phyloP scores from a whole-genome alignment of 2,888 invertebrate species.

The Bombylius major region DNA sequence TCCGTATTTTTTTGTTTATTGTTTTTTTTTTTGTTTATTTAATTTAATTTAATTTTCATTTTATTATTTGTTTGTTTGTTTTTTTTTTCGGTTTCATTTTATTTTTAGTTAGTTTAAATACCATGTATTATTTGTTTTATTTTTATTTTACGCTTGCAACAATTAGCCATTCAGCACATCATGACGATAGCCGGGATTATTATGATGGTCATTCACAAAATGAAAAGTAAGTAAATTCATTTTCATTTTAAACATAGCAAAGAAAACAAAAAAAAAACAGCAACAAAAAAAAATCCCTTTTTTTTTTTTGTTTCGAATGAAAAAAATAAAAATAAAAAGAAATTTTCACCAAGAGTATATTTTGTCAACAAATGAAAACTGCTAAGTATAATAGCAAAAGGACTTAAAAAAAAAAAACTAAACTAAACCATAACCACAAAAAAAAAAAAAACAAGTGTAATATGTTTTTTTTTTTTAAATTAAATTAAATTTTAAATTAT shows the following conservation, averaged over 20 bases:
- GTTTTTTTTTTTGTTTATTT: background rate
- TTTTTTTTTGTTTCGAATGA: background rate
- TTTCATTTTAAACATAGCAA: background rate
- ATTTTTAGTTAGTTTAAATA: background rate
- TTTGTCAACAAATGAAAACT: too few relatives aligned
- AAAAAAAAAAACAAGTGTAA: too few relatives aligned
- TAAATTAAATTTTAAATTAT: too few relatives aligned
- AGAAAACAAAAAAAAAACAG: too few relatives aligned
- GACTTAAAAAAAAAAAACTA: too few relatives aligned
- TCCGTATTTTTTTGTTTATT: background rate
- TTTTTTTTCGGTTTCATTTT: background rate
- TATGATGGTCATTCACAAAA: conserved; percentile 25
- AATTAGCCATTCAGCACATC: conserved; percentile 24
- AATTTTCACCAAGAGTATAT: too few relatives aligned
- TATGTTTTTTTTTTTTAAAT: too few relatives aligned
- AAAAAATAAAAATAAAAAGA: background rate
- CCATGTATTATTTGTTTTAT: background rate
- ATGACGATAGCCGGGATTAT: conserved; percentile 24
- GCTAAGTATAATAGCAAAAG: too few relatives aligned
- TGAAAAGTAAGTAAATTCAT: conserved; percentile 22
- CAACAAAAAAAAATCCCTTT: background rate
- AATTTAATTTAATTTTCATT: background rate
- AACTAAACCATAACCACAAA: too few relatives aligned
- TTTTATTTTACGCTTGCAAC: conserved; percentile 23
- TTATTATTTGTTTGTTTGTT: background rate